Conservation (phyloP, 1,140 invertebrate species). For the Helicorthomorpha holstii region DNA sequence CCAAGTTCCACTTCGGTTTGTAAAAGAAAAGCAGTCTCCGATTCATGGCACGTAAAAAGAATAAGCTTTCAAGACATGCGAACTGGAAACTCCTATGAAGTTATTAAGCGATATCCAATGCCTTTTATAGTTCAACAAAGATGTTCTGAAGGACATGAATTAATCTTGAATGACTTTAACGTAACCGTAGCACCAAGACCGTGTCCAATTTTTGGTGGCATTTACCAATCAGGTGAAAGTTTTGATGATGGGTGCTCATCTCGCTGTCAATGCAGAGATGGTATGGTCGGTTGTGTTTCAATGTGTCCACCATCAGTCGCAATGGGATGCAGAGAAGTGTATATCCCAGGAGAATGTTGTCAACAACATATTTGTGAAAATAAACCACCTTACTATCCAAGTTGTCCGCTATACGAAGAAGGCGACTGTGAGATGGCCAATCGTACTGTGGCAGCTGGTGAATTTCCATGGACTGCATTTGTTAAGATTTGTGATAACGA, state of each 20-base stretch:
- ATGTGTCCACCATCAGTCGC: background rate
- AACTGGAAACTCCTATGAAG: background rate
- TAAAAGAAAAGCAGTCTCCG: background rate
- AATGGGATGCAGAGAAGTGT: background rate
- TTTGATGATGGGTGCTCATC: background rate
- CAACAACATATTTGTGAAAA: background rate
- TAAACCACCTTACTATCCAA: background rate
- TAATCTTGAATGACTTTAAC: background rate
- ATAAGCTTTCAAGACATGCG: background rate
- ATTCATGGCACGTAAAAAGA: background rate
- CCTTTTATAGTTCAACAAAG: background rate
- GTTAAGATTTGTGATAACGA: background rate
- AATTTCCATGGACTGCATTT: background rate
- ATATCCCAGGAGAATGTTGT: background rate
- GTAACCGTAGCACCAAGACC: background rate
- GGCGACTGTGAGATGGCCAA: background rate
- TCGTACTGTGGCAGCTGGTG: background rate
- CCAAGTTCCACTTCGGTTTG: background rate
- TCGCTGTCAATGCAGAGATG: background rate
- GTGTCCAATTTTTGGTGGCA: background rate
- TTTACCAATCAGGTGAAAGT: background rate
- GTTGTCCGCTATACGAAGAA: background rate
- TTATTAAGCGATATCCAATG: too few relatives aligned
- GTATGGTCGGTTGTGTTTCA: background rate
- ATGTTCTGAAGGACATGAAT: background rate